Percentiles rank a stretch among this genome's conserved stretches.
Evolutionary conservation across 2,797 vertebrate genomes (phyloP).

Genomic region (Oceanodroma leucorhoa): DNA sequence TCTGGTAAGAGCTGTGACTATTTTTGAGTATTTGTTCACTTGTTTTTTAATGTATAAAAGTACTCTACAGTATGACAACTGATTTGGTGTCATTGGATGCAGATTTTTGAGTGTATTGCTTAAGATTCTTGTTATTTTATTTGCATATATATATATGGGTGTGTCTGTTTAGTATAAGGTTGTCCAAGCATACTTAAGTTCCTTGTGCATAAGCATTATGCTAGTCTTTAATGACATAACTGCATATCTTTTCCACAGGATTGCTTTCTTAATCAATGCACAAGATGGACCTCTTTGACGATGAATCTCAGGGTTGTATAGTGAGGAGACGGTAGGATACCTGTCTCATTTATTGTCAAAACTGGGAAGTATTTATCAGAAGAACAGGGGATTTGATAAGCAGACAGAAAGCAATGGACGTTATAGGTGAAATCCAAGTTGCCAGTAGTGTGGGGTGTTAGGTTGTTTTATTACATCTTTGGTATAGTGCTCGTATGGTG

Average conservation of each 20-base stretch:
- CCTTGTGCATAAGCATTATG: neutral
- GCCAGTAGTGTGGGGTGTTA: neutral
- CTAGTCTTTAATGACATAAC: constrained; percentile 1
- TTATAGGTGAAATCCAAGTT: neutral
- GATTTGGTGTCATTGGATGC: neutral
- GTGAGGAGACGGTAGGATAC: neutral
- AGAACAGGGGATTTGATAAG: neutral
- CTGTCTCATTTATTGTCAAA: neutral
- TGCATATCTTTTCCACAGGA: constrained; percentile 19
- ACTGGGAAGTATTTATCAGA: neutral
- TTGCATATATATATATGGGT: fast-evolving
- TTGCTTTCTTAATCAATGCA: constrained; percentile 4
- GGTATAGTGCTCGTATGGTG: neutral
- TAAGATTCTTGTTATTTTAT: neutral
- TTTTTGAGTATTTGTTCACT: neutral
- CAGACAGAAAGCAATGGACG: neutral
- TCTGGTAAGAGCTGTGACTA: constrained; percentile 80
- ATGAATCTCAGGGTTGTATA: constrained; percentile 10
- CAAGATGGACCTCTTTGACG: neutral
- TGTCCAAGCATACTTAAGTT: neutral
- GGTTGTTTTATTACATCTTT: neutral
- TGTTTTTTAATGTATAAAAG: neutral
- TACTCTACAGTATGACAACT: neutral
- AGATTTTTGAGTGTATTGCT: neutral
- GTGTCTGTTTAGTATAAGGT: neutral